These are phyloP conservation scores for Alexandromys fortis DNA, from an alignment of 2,113 vertebrate species.

Conservation along the genomic window DNA sequence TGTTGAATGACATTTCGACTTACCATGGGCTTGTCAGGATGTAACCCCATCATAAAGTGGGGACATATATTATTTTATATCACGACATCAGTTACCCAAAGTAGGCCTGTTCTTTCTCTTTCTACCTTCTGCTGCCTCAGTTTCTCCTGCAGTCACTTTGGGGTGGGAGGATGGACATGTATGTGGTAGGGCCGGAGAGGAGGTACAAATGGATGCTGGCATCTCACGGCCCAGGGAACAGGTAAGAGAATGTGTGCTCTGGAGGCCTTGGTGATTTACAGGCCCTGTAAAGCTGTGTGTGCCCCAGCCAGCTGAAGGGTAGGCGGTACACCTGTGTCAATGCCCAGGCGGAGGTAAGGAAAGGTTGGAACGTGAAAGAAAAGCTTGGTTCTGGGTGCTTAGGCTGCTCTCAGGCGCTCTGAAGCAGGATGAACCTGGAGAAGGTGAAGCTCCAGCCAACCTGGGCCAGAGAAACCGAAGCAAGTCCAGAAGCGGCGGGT, in stretches of 20 bases:
- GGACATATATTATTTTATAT: neutral
- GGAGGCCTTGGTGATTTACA: neutral
- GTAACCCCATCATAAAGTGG: neutral
- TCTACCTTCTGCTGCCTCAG: neutral
- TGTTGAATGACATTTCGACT: neutral
- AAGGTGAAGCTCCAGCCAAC: neutral
- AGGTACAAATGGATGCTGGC: neutral
- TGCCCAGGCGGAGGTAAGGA: neutral
- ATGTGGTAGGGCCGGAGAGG: neutral
- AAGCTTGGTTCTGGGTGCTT: neutral
- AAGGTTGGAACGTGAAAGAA: neutral
- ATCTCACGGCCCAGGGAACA: neutral
- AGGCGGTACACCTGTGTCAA: neutral
- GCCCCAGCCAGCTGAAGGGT: neutral
- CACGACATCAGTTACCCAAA: neutral
- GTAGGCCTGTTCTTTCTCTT: neutral
- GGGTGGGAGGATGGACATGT: too few species aligned
- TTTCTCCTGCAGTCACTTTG: neutral
- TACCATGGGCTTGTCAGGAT: neutral
- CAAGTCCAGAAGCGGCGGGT: neutral
- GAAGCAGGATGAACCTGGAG: neutral
- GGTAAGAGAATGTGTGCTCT: neutral
- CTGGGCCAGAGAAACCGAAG: neutral
- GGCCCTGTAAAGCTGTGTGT: neutral
- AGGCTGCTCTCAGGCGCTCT: neutral